Base-by-base conservation (phyloP, 2,113 vertebrate genomes). In the Strix aluco region DNA sequence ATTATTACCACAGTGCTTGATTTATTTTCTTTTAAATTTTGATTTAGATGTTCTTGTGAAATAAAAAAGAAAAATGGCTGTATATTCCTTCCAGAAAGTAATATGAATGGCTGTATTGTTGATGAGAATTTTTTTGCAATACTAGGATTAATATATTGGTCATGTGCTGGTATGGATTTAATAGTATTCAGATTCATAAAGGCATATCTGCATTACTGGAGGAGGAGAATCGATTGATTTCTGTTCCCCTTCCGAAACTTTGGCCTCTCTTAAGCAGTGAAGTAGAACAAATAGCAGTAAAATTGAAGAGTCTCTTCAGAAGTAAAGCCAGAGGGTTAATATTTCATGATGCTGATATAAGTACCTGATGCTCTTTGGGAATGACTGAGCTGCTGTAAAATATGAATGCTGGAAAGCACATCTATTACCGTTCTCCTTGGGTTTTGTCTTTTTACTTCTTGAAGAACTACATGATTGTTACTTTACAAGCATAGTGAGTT, bases 1-100 rank as follows among this genome's bases (percentile, higher is more conserved):
- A n/a, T 93, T 93, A 85, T 90, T 97, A 89, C 82, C 71, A 11
- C 89, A 71, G 22, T 65, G 47, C 65, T 83, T 97, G 97, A 97
- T 96, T 96, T 97, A 90, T 94, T 90, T 94, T 77, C 85, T 95
- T 94, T 96, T 94, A 96, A 93, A 94, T 86, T 96, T 88, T 90
- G 18, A 51, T 61, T 95, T 52, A 92, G 86, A 63, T 27, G n/a
- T 91, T 96, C 92, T 92, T 65, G 81, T 89, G 81, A 97, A 96
- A 94, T 97, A 96, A 96, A 96, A 92, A 57, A 96, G 84, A 83
- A 82, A 96, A 91, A 94, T 90, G 55, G 42, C n/a, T 67, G 30
- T 79, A 44, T 73, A 74, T 92, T 86, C 61, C 66, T 96, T 96
- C 91, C 92, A 96, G 90, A 78, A 96, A 88, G 87, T 92, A 97